Conservation (phyloP, 2,113 vertebrate species). For the Hyla sarda region DNA sequence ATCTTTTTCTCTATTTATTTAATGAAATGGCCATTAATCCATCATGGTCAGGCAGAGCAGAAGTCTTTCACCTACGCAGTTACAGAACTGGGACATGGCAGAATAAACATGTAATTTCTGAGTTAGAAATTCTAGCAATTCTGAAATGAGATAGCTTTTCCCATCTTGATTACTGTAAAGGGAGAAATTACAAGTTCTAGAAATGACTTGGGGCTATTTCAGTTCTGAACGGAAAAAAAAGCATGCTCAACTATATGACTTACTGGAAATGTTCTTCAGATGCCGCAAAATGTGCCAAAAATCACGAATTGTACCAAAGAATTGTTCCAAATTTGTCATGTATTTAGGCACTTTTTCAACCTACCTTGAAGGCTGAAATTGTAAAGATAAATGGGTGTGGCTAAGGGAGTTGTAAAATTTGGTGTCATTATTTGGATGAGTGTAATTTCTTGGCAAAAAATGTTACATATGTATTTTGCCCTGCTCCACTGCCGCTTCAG, state of each 20-base stretch:
- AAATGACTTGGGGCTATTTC: background rate
- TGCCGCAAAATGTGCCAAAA: background rate
- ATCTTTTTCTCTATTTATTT: background rate
- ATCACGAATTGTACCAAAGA: background rate
- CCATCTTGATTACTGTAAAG: conserved; percentile 13
- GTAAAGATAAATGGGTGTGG: background rate
- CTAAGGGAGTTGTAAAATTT: no score
- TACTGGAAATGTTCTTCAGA: background rate
- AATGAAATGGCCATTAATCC: background rate
- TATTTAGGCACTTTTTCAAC: background rate
- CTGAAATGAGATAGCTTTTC: background rate
- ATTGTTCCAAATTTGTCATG: background rate
- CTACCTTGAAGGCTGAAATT: background rate
- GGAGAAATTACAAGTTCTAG: conserved; percentile 12
- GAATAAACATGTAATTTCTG: conserved; percentile 11
- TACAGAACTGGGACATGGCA: conserved; percentile 22
- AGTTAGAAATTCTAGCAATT: conserved; percentile 12
- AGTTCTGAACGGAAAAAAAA: background rate
- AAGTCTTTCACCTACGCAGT: background rate
- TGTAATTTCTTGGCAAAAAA: no score
- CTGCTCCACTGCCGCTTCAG: no score
- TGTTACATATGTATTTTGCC: no score
- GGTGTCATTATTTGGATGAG: no score
- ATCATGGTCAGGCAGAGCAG: background rate
- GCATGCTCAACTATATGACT: background rate